Base-by-base conservation (phyloP, 1,140 invertebrate genomes). In the Arctopsyche grandis region DNA sequence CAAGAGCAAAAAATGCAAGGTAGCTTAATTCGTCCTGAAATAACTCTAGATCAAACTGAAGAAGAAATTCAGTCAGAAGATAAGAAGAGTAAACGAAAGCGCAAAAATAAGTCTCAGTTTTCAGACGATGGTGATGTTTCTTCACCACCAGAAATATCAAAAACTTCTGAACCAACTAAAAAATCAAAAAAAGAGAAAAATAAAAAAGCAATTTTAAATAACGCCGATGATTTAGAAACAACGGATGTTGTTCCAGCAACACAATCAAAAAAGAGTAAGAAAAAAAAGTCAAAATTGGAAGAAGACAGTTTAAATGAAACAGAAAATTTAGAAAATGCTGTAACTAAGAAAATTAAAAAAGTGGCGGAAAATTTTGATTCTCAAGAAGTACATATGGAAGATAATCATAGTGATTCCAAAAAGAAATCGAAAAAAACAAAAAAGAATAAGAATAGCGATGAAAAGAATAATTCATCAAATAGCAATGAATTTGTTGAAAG, bases 1-100 rank as follows among this genome's bases (percentile, higher is more conserved):
- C 80, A 86, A 5, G 75, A 81, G 0, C 84, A 84, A 73, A 89
- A 86, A 83, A 86, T 91, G 80, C 84, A 78, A 0, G 84, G 89
- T 88, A 85, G 60, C 79, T 90, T 14, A 4, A 60, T 38, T 16
- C 5, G 19, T 16, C 16, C 29, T 44, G 73, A 10, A 22, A 84
- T 81, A 9, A 83, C 83, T 5, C 81, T 24, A 10, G 71, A 82
- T 19, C 24, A 80, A 44, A 77, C 19, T 5, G 70, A 83, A 12
- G 63, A 29, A 5, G 24, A 66, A 10, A 69, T 56, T 7, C 21
- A 75, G n/a, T 26, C 75, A 78, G 75, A 38, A 60, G 56, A 19
- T 0, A 60, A 60, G 1, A 38, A 38, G 7, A 38, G 1, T 38
- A 38, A 38, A 38, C 29, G 7, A 60, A 60, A 60, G 14, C 48